Evolutionary conservation across 2,113 vertebrate genomes (phyloP), one percentile per base, ranked within the genome.

Genomic region (Tricholaema leucomelas): DNA sequence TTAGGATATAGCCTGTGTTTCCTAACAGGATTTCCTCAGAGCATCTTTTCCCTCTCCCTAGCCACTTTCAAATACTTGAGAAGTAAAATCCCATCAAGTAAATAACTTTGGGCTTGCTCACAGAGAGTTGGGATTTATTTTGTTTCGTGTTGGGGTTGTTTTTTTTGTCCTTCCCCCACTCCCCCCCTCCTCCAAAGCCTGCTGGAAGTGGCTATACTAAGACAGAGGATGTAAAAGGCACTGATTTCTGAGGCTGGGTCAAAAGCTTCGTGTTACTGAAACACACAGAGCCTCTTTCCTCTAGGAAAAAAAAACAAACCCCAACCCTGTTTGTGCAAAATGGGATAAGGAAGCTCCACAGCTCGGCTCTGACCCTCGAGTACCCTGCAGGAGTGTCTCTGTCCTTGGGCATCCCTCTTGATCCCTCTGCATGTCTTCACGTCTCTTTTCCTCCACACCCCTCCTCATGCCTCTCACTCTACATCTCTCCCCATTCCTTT

Each of bases 1-100:
- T 96, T 93, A 95, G 95, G 95, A 93, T 50, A 91, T 33, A 87
- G 85, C 69, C 89, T 52, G 52, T 91, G 91, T 87, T 94, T 93
- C 92, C 92, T 92, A 93, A 95, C 89, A 87, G 87, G 92, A 92
- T 94, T 96, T 94, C 95, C 93, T 94, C 56, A 42, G 89, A 93
- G 92, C 21, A 6, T 61, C 28, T 82, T 95, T 94, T 33, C 12
- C 89, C 70, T 52, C 25, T 93, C 87, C 67, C 85, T 80, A 89
- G 83, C 91, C 75, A 12, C 72, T 92, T 91, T 81, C 94, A 94
- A 87, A 85, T 76, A 87, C 85, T 89, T 87, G 93, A 92, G 35
- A 96, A 96, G 88, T 81, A 88, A 94, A 91, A 87, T 82, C 56
- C 0, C 93, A 82, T 73, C 89, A 67, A 95, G 92, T 83, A 94